A percentile compares a stretch with the other conserved stretches of the same genome.
Conservation (phyloP, 1,140 invertebrate species). For the Microplitis mediator region DNA sequence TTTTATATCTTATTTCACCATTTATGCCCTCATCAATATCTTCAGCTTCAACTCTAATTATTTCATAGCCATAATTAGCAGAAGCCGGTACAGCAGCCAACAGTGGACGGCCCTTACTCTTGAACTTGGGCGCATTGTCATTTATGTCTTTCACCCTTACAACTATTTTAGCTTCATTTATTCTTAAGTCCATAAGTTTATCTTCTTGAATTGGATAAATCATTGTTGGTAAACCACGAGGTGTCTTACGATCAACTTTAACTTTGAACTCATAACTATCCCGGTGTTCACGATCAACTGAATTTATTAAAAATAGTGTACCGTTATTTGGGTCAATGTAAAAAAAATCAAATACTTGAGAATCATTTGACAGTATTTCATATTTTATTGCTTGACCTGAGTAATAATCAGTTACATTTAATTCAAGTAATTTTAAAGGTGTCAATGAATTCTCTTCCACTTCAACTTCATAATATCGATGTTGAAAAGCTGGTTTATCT, state of each 20-base stretch:
- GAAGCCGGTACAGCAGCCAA: conserved; percentile 79
- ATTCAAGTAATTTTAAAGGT: conserved; percentile 71
- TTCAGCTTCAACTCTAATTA: conserved; percentile 73
- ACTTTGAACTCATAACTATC: conserved; percentile 72
- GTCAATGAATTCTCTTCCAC: conserved; percentile 75
- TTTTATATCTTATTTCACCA: conserved; percentile 79
- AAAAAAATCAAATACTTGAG: conserved; percentile 66
- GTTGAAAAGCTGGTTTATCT: conserved; percentile 67
- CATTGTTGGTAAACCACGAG: conserved; percentile 71
- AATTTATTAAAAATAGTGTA: conserved; percentile 70
- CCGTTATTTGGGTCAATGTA: conserved; percentile 75
- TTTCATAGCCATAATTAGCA: conserved; percentile 79
- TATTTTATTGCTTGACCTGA: conserved; percentile 64
- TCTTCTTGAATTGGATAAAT: conserved; percentile 76
- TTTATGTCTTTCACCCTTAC: conserved; percentile 80
- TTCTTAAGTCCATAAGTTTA: conserved; percentile 68
- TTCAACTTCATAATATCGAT: conserved; percentile 78
- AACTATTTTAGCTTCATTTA: conserved; percentile 73
- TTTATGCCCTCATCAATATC: conserved; percentile 79
- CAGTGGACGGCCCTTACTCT: conserved; percentile 72
- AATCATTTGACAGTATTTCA: conserved; percentile 66
- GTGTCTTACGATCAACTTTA: conserved; percentile 70
- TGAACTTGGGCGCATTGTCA: conserved; percentile 80
- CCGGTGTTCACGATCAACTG: conserved; percentile 72
- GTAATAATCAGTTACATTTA: conserved; percentile 71